These are phyloP conservation scores for Terrapene triunguis DNA, from an alignment of 2,113 vertebrate species.

Conservation along the genomic window DNA sequence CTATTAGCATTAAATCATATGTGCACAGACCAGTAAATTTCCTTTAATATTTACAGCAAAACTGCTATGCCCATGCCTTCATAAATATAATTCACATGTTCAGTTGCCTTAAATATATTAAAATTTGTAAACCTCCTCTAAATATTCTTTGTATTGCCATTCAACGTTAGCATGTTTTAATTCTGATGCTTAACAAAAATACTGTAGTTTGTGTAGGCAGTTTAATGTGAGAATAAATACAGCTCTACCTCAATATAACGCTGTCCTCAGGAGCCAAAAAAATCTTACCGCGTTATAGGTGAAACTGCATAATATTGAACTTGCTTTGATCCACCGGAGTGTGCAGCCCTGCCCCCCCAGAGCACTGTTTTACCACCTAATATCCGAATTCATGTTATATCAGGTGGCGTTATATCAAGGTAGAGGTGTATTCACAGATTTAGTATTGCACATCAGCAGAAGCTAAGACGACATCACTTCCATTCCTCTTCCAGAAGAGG, in stretches of 20 bases:
- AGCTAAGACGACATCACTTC: not conserved
- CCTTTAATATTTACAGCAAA: not conserved
- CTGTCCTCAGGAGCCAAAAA: no score
- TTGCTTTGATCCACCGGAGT: no score
- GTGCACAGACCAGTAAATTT: not conserved
- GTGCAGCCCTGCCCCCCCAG: no score
- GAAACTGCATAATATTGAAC: no score
- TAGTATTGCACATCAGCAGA: slow-evolving; percentile 2
- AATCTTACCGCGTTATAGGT: no score
- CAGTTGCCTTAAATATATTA: not conserved
- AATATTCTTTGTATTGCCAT: slow-evolving; percentile 7
- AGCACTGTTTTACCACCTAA: no score
- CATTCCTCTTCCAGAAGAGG: slow-evolving; percentile 38
- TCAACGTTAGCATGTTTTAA: not conserved
- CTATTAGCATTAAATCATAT: not conserved
- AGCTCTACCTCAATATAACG: no score
- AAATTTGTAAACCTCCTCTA: not conserved
- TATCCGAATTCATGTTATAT: no score
- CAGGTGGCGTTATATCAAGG: no score
- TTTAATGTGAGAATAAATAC: not conserved
- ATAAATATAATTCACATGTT: not conserved
- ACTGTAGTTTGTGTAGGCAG: not conserved
- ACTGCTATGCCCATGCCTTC: not conserved
- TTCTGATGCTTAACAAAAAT: not conserved
- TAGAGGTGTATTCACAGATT: not conserved